Evolutionary conservation across 1,140 invertebrate species (phyloP).

Genomic region (Drosophila seguyi): DNA sequence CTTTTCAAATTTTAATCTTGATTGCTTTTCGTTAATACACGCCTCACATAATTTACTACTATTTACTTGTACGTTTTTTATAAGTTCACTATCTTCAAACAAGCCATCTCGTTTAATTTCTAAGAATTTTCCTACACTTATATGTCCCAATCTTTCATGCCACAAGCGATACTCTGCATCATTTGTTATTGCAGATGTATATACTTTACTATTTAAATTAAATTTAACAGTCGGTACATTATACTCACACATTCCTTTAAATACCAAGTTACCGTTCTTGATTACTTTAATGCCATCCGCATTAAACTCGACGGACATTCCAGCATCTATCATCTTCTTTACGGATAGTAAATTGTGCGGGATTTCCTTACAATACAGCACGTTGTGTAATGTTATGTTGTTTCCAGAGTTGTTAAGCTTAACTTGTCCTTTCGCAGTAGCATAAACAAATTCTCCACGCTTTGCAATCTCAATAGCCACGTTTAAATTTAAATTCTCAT

Average conservation of each 20-base stretch:
- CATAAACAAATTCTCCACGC: not conserved
- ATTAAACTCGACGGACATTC: conserved; percentile 10
- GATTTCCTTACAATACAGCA: conserved; percentile 6
- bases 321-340: conserved; percentile 3
- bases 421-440: conserved; percentile 1
- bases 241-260: too few species aligned
- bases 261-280: not conserved
- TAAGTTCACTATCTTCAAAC: conserved; percentile 55
- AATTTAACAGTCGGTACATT: conserved; percentile 34
- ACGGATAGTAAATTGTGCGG: conserved; percentile 8
- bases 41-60: conserved; percentile 6
- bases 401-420: not conserved
- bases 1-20: too few species aligned
- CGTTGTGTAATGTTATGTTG: not conserved
- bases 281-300: conserved; percentile 1
- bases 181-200: conserved; percentile 4
- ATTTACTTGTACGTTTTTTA: not conserved
- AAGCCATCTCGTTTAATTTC: conserved; percentile 74
- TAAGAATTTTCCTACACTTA: conserved; percentile 73
- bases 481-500: conserved; percentile 8
- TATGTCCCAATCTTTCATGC: conserved; percentile 56
- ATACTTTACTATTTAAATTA: conserved; percentile 49
- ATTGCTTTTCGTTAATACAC: not conserved
- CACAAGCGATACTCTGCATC: conserved; percentile 1
- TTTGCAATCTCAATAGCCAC: conserved; percentile 35